Conservation (phyloP, 35 echinoderm and acorn worm genomes). For the Acanthaster planci region DNA sequence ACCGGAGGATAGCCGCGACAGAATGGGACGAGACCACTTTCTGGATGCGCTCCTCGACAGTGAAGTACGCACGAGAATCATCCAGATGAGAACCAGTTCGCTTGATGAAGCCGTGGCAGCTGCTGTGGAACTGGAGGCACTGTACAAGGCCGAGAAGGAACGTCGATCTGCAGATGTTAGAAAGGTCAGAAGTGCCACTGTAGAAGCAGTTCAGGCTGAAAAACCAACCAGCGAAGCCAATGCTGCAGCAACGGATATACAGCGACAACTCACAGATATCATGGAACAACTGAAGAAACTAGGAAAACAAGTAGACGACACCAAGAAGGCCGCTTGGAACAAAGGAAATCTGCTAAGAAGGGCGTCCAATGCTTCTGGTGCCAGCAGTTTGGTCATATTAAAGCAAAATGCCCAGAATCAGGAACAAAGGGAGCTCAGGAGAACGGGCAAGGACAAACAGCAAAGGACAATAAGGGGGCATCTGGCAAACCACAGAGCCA, state of each 20-base stretch:
- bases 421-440: neutral
- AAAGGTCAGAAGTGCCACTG: neutral
- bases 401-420: neutral
- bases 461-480: too few relatives aligned
- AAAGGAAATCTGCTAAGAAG: too few relatives aligned
- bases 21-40: constrained; percentile 11
- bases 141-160: neutral
- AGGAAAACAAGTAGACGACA: neutral
- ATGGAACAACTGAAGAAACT: constrained; percentile 2
- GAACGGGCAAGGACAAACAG: neutral
- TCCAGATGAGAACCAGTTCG: neutral
- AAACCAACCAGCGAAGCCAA: neutral
- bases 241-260: neutral
- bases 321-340: neutral
- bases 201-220: neutral
- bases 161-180: neutral
- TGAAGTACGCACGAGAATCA: neutral
- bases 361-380: too few relatives aligned
- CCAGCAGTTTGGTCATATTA: neutral
- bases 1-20: neutral
- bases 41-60: neutral
- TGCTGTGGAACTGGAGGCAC: neutral
- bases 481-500: too few relatives aligned
- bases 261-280: neutral
- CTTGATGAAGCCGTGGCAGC: neutral